Evolutionary conservation across 2,113 vertebrate species (phyloP), one percentile per base, ranked within the genome.

Genomic region (Labeo catla): DNA sequence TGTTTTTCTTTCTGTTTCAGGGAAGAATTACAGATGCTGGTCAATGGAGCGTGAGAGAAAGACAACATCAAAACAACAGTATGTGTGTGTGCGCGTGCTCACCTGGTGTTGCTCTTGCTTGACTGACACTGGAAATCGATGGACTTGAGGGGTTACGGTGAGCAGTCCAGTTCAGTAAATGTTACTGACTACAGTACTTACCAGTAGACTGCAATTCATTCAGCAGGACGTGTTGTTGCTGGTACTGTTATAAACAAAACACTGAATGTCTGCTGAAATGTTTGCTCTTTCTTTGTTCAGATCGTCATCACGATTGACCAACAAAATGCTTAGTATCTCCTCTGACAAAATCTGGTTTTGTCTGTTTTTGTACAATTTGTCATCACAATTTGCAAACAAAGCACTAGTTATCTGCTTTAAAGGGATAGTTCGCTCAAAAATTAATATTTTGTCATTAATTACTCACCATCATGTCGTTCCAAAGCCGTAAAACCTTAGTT

Each of bases 61-160:
- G 65, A 54, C 81, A 80, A 45, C 78, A 83, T 50, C 81, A 83
- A 36, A 79, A 43, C 63, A 63, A 23, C 45, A 11, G 8, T 43
- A 36, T 43, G 66, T 59, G 16, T 61, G 57, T 11, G 84, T 43
- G 54, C 9, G 59, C 3, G 6, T 16, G 23, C 43, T 70, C 23
- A 39, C 39, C 21, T 70, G n/a, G 4, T 73, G 52, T 45, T 59
- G 39, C 8, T 63, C 49, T 86, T 16, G 50, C 28, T 73, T 19
- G 78, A 49, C 78, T 65, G 19, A 10, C 54, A 81, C 52, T 73
- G 45, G 7, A 52, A 74, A 63, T 81, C 84, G 11, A 72, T 82
- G 77, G 28, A 63, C 84, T 79, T 45, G 49, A 52, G 63, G 63
- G 57, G 76, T 43, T 59, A 50, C 39, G 70, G 52, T 81, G 9